These are phyloP conservation scores for Polia nebulosa DNA, from an alignment of 2,888 invertebrate species.

Conservation along the genomic window DNA sequence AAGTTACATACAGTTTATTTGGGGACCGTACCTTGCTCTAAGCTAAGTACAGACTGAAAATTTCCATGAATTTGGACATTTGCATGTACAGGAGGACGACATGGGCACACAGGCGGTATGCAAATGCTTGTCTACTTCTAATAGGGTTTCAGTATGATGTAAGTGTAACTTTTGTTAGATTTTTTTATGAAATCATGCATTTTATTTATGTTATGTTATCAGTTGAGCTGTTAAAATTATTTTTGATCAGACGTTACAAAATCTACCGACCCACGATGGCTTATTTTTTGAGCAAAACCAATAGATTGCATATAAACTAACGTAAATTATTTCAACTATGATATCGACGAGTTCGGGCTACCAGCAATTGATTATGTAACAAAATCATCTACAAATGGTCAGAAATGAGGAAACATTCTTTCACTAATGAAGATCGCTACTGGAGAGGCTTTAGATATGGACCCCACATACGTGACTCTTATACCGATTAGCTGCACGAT, in stretches of 20 bases:
- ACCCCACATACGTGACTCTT: conserved; percentile 58
- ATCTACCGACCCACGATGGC: no score
- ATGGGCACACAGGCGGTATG: background rate
- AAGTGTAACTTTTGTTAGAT: background rate
- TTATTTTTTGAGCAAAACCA: no score
- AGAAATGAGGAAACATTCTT: conserved; percentile 34
- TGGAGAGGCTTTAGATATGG: conserved; percentile 32
- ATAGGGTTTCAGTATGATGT: background rate
- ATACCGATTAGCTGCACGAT: conserved; percentile 40
- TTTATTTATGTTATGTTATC: background rate
- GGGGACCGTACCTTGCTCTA: conserved; percentile 68
- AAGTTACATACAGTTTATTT: conserved; percentile 84
- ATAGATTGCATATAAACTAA: no score
- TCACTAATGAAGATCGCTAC: conserved; percentile 64
- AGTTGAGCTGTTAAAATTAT: background rate
- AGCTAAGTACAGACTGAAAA: background rate
- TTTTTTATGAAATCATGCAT: background rate
- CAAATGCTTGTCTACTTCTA: background rate
- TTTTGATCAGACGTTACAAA: background rate
- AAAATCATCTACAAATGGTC: conserved; percentile 16
- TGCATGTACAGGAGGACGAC: background rate
- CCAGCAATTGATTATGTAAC: background rate
- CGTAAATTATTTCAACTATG: background rate
- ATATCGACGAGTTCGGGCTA: background rate
- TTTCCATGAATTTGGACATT: background rate